Evolutionary conservation across 2,888 invertebrate genomes (phyloP), one percentile per base, ranked within the genome.

Genomic region (Heliconius charithonia): DNA sequence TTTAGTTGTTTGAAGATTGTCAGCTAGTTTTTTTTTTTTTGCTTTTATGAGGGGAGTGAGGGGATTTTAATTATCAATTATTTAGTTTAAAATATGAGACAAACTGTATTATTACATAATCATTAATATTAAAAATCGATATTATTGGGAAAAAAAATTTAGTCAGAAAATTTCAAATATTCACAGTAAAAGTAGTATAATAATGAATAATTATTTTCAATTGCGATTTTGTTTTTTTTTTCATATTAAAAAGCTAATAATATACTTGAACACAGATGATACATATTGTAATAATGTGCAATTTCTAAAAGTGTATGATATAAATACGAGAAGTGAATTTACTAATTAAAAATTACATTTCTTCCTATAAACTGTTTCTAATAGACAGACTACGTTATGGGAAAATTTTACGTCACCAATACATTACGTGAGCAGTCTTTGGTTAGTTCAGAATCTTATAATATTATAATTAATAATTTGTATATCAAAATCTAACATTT

Each of bases 381-480:
- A 51, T 19, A 51, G 51, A 19, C 45, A 62, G 63, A 78, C 78
- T 75, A 80, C 63, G 13, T 45, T 16, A 79, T 66, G 74, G 81
- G 77, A 79, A 76, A 78, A 81, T 74, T 67, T 78, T 70, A 32
- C 59, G 37, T 78, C 70, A 79, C 81, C 77, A 71, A 78, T 71
- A 67, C 72, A 63, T 81, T 65, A 78, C 22, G 62, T 41, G 77
- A 81, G 81, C 79, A 82, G 81, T 82, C 81, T 82, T 82, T 82
- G 81, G 79, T 80, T 75, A 79, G 69, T 79, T 69, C 62, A 67
- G 66, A 73, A 73, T 66, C 62, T 69, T 72, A 73, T 41, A 59
- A 27, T 29, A 41, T 69, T 45, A 51, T 32, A 67, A 51, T 76
- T 75, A 67, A 72, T 59, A 65, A 29, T 79, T 71, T 56, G 71